Conservation (phyloP, 2,797 vertebrate genomes). For the Parauchenoglanis ngamensis region DNA sequence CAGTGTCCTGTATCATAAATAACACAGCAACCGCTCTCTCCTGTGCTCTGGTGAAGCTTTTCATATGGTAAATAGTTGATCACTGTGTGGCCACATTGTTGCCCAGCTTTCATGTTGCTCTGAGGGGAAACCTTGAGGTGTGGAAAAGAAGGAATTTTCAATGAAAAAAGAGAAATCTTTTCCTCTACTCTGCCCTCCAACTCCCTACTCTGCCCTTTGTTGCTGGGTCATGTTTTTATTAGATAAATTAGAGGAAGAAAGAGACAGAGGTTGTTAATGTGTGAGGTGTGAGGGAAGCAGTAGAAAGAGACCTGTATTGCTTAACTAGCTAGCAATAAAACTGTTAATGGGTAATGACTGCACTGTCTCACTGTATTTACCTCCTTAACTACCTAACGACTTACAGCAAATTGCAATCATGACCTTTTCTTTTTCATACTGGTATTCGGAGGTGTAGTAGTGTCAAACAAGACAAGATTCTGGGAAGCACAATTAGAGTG, state of each 20-base stretch:
- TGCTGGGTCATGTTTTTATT: constrained; percentile 77
- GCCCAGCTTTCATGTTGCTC: constrained; percentile 80
- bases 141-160: constrained; percentile 82
- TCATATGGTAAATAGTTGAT: constrained; percentile 86
- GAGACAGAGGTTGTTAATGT: constrained; percentile 57
- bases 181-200: constrained; percentile 58
- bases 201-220: constrained; percentile 61
- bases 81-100: constrained; percentile 80
- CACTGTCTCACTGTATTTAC: constrained; percentile 9
- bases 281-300: constrained; percentile 31
- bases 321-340: constrained; percentile 31
- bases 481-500: too few species aligned
- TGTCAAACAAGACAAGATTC: too few species aligned
- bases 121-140: constrained; percentile 81
- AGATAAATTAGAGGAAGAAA: constrained; percentile 72
- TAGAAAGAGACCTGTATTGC: constrained; percentile 9
- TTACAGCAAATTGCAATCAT: constrained; percentile 19
- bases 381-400: background rate
- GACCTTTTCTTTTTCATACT: constrained; percentile 4
- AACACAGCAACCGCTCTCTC: constrained; percentile 71
- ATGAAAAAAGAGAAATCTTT: constrained; percentile 77
- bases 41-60: constrained; percentile 75
- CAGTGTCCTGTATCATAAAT: constrained; percentile 81
- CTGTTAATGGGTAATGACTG: constrained; percentile 20
- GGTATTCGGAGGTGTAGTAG: background rate